Evolutionary conservation across 2,888 invertebrate species (phyloP).

Genomic region (Zootermopsis nevadensis): DNA sequence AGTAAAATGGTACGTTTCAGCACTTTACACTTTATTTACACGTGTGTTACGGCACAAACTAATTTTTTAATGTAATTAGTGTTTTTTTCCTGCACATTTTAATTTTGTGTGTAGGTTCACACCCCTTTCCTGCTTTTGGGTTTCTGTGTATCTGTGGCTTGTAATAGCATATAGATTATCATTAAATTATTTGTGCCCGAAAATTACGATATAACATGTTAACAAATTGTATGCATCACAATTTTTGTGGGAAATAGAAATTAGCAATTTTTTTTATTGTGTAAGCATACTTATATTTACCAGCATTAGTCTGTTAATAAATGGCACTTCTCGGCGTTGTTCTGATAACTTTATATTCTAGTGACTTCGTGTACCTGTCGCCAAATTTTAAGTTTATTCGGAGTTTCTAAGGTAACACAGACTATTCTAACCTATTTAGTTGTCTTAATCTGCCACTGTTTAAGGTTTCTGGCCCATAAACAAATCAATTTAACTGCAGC

Average conservation of each 20-base stretch:
- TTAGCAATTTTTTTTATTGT: not conserved
- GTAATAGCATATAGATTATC: not conserved
- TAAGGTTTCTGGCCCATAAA: no score
- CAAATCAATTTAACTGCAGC: no score
- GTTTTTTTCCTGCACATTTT: not conserved
- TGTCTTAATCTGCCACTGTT: no score
- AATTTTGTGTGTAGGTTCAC: constrained; percentile 40
- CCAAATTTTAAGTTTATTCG: no score
- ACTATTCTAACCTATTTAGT: no score
- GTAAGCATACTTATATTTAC: not conserved
- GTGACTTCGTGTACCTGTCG: no score
- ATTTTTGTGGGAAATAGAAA: not conserved
- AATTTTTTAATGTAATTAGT: not conserved
- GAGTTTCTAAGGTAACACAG: no score
- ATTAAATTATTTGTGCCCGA: not conserved
- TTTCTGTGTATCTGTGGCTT: not conserved
- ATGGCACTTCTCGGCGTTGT: not conserved
- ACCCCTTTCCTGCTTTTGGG: constrained; percentile 47
- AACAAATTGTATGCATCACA: no score
- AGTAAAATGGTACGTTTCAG: constrained; percentile 42
- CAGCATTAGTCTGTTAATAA: not conserved
- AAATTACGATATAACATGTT: not conserved
- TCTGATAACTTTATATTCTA: no score
- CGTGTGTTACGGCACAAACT: not conserved
- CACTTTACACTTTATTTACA: not conserved